Base-by-base conservation (phyloP, 1,140 invertebrate genomes). In the Pogonognathellus flavescens region DNA sequence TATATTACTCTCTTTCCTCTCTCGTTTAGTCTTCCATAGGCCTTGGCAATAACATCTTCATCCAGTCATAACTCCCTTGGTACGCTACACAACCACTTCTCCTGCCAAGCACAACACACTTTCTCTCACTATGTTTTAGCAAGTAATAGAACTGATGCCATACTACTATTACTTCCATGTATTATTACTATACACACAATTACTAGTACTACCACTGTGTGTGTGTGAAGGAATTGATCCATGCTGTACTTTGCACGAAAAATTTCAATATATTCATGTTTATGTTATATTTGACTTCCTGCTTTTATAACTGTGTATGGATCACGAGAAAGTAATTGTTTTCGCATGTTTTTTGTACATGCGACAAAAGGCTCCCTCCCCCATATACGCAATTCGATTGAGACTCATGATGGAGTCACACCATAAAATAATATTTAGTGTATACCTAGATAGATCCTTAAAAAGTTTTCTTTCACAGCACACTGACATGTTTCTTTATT, bases 301-400 rank as follows among this genome's bases (percentile, higher is more conserved):
- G 70, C 25, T 76, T 49, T 41, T 76, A 76, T 76, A 76, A n/a
- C 70, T 18, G 31, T 76, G 70, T 76, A 49, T 76, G 49, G 20
- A 66, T 76, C 70, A 50, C 16, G 31, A 13, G 53, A 76, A 76
- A 76, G 70, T 76, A 76, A 76, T 76, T 76, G 70, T 76, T 76
- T 76, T 76, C 41, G 62, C 62, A 41, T 76, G 70, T 49, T 76
- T 49, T 76, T 76, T 41, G 31, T 41, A 41, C 70, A 49, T n/a
- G 31, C 4, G n/a, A n/a, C n/a, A 50, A 31, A 49, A 76, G 16
- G 14, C 31, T 76, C 49, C 70, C n/a, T n/a, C n/a, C n/a, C n/a
- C n/a, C n/a, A n/a, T n/a, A n/a, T 18, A 76, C 70, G 70, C 70
- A 76, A 76, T 76, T 76, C 49, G 31, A 76, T 76, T 76, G 31